Evolutionary conservation across 30 jellyfish, hydroid and myxozoan species (phyloP).

Genomic region (Aurelia coerulea): DNA sequence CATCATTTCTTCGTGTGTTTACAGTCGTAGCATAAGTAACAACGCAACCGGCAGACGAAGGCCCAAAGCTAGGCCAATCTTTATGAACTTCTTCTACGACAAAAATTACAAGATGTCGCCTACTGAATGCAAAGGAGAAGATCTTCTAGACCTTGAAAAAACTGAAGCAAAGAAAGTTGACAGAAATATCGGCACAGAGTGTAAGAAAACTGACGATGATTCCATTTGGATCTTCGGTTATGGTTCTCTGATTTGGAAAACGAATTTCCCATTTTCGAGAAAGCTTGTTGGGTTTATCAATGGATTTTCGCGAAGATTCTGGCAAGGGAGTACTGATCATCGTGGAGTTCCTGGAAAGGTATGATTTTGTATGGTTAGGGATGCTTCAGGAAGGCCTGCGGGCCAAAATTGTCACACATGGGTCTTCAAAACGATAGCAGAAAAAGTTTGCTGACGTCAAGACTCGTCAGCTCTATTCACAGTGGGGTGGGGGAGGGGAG

Average conservation of each 20-base stretch:
- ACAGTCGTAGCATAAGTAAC: neutral
- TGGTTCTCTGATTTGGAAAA: constrained; percentile 96
- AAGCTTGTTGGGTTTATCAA: constrained; percentile 70
- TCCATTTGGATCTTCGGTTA: constrained; percentile 95
- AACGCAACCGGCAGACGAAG: neutral
- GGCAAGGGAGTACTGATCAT: constrained; percentile 99
- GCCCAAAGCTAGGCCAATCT: neutral
- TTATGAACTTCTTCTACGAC: neutral
- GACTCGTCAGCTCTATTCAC: too few relatives aligned
- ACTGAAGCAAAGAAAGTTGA: too few relatives aligned
- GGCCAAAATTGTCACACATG: too few relatives aligned
- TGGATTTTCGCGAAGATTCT: constrained; percentile 80
- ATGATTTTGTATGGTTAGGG: neutral
- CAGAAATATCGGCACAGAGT: too few relatives aligned
- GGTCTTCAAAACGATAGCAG: too few relatives aligned
- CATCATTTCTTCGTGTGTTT: too few relatives aligned
- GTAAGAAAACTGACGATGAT: constrained; percentile 3
- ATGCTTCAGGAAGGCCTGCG: too few relatives aligned
- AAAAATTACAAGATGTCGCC: constrained; percentile 26
- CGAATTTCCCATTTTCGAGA: constrained; percentile 78
- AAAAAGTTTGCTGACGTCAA: too few relatives aligned
- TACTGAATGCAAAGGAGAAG: constrained; percentile 28
- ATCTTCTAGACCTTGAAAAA: neutral
- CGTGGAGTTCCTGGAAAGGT: constrained; percentile 95
- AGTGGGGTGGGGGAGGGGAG: too few relatives aligned